Evolutionary conservation across 2,888 invertebrate species (phyloP), one percentile per base, ranked within the genome.

Genomic region (Drosophila histrio): DNA sequence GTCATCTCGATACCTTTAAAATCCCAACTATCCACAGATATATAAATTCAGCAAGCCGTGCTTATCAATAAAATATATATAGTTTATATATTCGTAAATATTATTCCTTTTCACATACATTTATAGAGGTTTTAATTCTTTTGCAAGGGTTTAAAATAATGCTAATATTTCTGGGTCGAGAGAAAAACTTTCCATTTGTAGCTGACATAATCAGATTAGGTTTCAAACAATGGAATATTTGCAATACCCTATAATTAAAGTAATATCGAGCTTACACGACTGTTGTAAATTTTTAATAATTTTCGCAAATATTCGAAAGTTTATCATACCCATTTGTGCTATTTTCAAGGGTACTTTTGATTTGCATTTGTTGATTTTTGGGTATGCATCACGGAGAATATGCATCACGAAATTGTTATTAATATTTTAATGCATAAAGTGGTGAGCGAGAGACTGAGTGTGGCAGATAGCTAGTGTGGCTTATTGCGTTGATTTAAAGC

Each of bases 381-480:
- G 56, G 9, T 17, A 64, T 65, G 53, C 75, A 70, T 62, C 67
- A 64, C 47, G 61, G 59, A 57, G 74, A 73, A 77, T 75, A 77
- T 77, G 77, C 67, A 79, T 53, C 60, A 71, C 61, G 63, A 77
- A 77, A 80, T 78, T 73, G 70, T 67, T 85, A 80, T 86, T 78
- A 85, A 86, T 86, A 83, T 67, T 80, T 86, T 61, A 82, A 79
- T 68, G 60, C 66, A 62, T 34, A 79, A 69, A 86, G 65, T 73
- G 77, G 58, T 39, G 59, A 19, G 52, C 38, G 46, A 52, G 21
- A 9, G 36, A 30, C 32, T 2, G 34, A 9, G 26, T 3, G 47
- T 71, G 21, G 17, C 41, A 50, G 58, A 53, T 19, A 26, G 30
- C 15, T 30, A 21, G 21, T 8, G 28, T 17, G 56, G 54, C 64